Base-by-base conservation (phyloP, 2,888 invertebrate species). In the Thecocarcelia acutangulata region DNA sequence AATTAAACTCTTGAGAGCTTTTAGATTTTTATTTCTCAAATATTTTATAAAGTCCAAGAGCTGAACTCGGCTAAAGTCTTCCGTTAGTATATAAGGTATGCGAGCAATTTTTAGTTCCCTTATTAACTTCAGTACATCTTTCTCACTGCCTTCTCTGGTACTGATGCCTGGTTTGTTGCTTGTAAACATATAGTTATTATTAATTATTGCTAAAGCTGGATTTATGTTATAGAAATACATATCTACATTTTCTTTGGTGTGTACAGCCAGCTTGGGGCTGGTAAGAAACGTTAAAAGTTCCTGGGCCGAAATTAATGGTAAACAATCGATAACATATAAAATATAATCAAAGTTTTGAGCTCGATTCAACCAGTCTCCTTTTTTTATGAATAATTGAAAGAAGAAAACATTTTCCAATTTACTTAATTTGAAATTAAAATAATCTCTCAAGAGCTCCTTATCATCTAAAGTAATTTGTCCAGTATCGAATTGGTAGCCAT, bases 191-290 rank as follows among this genome's bases (percentile, higher is more conserved):
- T 79, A 69, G 28, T 61, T 54, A 42, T 74, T 79, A 13, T 54
- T 79, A 6, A 74, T 63, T 42, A 79, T 63, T 5, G 73, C 68
- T 48, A 79, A 48, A 5, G 68, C 61, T 6, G 79, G 73, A 50
- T 74, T 79, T n/a, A 79, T 63, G 48, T 50, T 56, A 28, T 74
- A 79, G 40, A 74, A 69, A 48, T 69, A 69, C 13, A 74, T 42
- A 1, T 61, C 50, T 1, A 15, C 48, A 42, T 21, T 58, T 63
- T 8, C 15, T 44, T 54, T 42, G 8, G 5, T 12, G 12, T 68
- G 68, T 5, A 54, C 33, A 33, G 46, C 48, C 17, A 63, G 3
- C 13, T 13, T 46, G 12, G 17, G 2, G 1, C 21, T 15, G 5
- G 9, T n/a, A 6, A 48, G 8, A 48, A 63, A 63, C 12, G 11